phyloP scores from a whole-genome alignment of 2,113 vertebrate species.

The Raja brachyura region DNA sequence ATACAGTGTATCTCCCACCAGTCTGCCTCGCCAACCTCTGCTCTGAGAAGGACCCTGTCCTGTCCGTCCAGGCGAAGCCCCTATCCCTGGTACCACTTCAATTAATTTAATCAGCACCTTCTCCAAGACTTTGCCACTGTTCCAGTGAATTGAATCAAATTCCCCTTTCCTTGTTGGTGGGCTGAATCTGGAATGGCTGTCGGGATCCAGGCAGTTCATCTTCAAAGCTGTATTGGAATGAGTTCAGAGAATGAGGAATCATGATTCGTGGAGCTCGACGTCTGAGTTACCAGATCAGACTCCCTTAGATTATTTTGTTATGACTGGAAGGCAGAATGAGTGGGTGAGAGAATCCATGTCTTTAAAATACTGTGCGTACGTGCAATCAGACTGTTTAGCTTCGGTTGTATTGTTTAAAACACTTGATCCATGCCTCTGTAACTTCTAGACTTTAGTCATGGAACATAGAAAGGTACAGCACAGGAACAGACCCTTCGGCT shows the following conservation, averaged over 20 bases:
- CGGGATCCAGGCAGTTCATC: neutral
- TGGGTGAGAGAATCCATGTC: neutral
- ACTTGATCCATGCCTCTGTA: no score
- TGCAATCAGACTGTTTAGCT: neutral
- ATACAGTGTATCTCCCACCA: neutral
- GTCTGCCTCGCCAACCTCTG: neutral
- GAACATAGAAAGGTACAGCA: no score
- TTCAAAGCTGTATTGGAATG: neutral
- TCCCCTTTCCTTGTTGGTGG: neutral
- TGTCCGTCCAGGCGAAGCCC: neutral
- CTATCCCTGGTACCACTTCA: neutral
- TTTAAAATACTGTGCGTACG: constrained; percentile 16
- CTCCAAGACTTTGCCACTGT: neutral
- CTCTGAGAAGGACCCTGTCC: neutral
- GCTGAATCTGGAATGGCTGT: neutral
- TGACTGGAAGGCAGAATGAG: neutral
- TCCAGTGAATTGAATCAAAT: neutral
- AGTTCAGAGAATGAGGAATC: neutral
- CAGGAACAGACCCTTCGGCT: no score
- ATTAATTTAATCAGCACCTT: neutral
- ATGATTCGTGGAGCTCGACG: neutral
- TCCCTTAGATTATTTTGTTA: neutral
- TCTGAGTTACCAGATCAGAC: neutral
- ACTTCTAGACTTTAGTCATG: no score
- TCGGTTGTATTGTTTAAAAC: neutral